Base-by-base conservation (phyloP, 2,888 invertebrate genomes). In the Rapana venosa region DNA sequence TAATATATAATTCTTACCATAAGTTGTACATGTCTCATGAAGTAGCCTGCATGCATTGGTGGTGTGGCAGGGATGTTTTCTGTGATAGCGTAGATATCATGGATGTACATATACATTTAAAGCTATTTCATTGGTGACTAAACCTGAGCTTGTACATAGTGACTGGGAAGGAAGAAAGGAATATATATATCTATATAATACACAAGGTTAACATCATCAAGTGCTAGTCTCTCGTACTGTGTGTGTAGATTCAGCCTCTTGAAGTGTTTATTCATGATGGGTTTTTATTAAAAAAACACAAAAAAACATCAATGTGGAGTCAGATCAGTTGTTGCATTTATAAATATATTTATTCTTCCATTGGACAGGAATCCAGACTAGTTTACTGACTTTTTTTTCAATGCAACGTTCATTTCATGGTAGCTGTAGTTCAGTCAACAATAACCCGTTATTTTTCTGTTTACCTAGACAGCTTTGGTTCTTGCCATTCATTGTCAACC, bases 81-180 rank as follows among this genome's bases (percentile, higher is more conserved):
- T 86, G 66, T 86, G 66, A 86, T 86, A 66, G 86, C 32, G 61
- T 66, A 86, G 86, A 32, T 47, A 47, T 86, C 61, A 32, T 86
- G 86, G 86, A 20, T 86, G 86, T 86, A 86, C 13, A 86, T 86
- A 84, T 84, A 58, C 58, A 84, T 86, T 30, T 32, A 35, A 22
- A 66, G 84, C 30, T 30, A 58, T 85, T 22, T 13, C 81, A 15
- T 11, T 47, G 47, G 81, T 83, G 81, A 11, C 30, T 47, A 35
- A 20, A 47, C 36, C 26, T 83, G 32, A 47, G 47, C 36, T 26
- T 83, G 81, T 83, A 83, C 30, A 47, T 83, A 83, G 8, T 83
- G 81, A 47, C 36, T 83, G 81, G 30, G 81, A 83, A 83, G 22
- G 47, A 47, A 22, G 47, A 8, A 47, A 47, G 2, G 8, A 5